A percentile compares a stretch with the other conserved stretches of the same genome.
Evolutionary conservation across 2,797 vertebrate genomes (phyloP).

Genomic region (Steatocranus sp.): DNA sequence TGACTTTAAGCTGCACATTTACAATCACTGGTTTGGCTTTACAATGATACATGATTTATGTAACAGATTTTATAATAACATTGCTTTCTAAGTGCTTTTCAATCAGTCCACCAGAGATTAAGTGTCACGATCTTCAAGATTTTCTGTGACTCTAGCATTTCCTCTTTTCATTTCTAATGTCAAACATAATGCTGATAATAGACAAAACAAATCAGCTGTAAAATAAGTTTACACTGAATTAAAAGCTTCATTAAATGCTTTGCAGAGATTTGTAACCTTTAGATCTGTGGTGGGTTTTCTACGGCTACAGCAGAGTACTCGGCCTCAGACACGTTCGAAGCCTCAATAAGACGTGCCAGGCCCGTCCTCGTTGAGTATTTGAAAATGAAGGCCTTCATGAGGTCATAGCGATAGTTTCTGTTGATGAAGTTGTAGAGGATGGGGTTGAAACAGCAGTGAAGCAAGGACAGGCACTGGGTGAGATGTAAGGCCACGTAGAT

Average conservation of each 20-base stretch:
- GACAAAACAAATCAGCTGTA: slow-evolving; percentile 1
- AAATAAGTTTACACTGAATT: background rate
- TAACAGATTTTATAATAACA: slow-evolving; percentile 24
- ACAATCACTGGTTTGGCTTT: slow-evolving; percentile 41
- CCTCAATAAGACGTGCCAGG: slow-evolving; percentile 87
- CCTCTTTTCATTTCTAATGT: background rate
- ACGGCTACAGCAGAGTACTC: slow-evolving; percentile 84
- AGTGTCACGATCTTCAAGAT: slow-evolving; percentile 15
- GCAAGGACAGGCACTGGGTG: slow-evolving; percentile 91
- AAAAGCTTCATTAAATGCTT: background rate
- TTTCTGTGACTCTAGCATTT: slow-evolving; percentile 14
- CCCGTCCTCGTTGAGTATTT: slow-evolving; percentile 95
- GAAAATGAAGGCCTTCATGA: slow-evolving; percentile 98
- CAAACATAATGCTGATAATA: background rate
- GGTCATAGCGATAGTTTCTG: slow-evolving; percentile 93
- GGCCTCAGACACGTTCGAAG: slow-evolving; percentile 82
- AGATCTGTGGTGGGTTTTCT: slow-evolving; percentile 68
- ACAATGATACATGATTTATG: slow-evolving; percentile 29
- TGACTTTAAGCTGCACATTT: slow-evolving; percentile 35
- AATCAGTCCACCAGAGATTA: slow-evolving; percentile 26
- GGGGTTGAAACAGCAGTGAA: slow-evolving; percentile 95
- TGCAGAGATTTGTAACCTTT: slow-evolving; percentile 11
- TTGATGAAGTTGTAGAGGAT: slow-evolving; percentile 96
- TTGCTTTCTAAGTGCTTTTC: slow-evolving; percentile 66
- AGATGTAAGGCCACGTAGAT: slow-evolving; percentile 86